phyloP scores from a whole-genome alignment of 2,888 invertebrate species.

The Gryllus longicercus region DNA sequence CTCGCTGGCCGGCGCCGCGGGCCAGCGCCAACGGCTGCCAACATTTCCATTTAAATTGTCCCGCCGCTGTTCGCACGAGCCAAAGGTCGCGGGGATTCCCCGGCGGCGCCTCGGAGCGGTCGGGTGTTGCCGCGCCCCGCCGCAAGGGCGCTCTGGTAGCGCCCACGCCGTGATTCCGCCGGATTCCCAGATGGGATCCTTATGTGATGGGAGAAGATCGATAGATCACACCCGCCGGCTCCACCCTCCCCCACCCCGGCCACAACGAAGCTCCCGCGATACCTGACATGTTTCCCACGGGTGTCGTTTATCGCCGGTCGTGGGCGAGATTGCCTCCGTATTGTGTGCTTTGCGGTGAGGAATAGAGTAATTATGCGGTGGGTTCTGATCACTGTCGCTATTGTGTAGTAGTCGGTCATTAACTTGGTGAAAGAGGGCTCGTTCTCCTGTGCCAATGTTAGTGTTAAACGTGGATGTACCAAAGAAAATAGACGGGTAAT shows the following conservation, averaged over 20 bases:
- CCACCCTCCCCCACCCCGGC: no score
- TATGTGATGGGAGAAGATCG: neutral
- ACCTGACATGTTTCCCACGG: neutral
- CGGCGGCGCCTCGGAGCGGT: no score
- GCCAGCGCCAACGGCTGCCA: neutral
- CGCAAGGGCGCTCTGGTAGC: no score
- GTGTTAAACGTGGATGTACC: no score
- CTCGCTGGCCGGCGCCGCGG: neutral
- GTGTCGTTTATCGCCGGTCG: neutral
- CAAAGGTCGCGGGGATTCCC: no score
- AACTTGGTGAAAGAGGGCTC: no score
- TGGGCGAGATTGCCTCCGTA: neutral
- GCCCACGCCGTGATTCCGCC: neutral
- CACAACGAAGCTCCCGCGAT: neutral
- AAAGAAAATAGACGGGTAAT: no score
- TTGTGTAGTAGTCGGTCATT: no score
- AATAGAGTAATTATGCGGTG: no score
- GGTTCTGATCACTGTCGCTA: no score
- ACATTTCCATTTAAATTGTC: conserved; percentile 17
- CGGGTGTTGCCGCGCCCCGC: no score
- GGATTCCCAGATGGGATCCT: neutral
- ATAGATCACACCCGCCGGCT: neutral
- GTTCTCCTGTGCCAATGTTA: no score
- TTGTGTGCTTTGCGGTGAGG: neutral
- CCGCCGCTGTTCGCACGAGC: neutral